Percentiles rank a stretch among this genome's conserved stretches.
Evolutionary conservation across 2,797 vertebrate species (phyloP).

Genomic region (Ptychobarbus kaznakovi): DNA sequence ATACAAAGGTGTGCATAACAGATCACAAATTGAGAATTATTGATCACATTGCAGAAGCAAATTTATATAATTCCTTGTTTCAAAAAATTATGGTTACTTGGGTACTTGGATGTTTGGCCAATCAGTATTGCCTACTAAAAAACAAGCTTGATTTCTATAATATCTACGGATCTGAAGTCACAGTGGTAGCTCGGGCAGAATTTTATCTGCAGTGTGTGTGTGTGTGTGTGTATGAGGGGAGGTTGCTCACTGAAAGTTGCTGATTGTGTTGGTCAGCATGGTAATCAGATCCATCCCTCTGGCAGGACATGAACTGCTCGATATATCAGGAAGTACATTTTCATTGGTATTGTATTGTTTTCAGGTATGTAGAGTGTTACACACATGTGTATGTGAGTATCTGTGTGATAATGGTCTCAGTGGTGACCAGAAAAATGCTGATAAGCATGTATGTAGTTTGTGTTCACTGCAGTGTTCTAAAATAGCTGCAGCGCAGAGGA

Average conservation of each 20-base stretch:
- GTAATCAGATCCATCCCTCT: constrained; percentile 22
- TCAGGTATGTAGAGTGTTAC: constrained; percentile 3
- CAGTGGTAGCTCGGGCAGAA: background rate
- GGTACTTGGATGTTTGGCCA: background rate
- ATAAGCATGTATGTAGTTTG: constrained; percentile 32
- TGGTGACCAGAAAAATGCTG: constrained; percentile 16
- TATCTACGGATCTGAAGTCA: background rate
- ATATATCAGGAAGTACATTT: constrained; percentile 37
- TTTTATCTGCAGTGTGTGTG: constrained; percentile 18
- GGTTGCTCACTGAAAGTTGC: constrained; percentile 26
- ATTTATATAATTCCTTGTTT: background rate
- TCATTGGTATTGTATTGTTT: constrained; percentile 18
- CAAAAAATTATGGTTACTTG: too few relatives aligned
- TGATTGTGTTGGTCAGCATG: constrained; percentile 28
- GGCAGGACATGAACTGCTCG: constrained; percentile 14
- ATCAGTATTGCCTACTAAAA: background rate
- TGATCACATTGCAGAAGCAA: background rate
- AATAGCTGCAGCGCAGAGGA: constrained; percentile 39
- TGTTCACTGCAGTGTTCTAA: constrained; percentile 39
- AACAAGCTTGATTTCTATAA: background rate
- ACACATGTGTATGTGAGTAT: background rate
- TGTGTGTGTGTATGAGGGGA: constrained; percentile 3
- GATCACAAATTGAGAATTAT: background rate
- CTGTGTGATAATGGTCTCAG: background rate
- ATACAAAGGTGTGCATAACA: background rate